Conservation (phyloP, 1,140 invertebrate genomes). For the Aphaenogaster rudis region DNA sequence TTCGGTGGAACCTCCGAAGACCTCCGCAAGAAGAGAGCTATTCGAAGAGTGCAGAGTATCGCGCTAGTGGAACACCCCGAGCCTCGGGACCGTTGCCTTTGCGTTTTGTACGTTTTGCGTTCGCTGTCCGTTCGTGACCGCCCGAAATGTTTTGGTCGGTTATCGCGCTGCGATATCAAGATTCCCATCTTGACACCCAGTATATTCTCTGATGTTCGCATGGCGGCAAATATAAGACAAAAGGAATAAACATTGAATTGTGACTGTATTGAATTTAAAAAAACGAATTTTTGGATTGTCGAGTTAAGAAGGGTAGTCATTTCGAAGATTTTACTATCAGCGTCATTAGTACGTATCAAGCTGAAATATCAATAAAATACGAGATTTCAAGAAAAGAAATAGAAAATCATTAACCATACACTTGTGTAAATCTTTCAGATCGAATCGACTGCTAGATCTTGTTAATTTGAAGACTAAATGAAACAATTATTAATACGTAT, state of each 20-base stretch:
- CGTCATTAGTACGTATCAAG: not conserved
- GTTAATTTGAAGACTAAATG: conserved; percentile 44
- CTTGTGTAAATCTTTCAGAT: not conserved
- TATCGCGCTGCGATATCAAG: conserved; percentile 61
- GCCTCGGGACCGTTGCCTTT: not conserved
- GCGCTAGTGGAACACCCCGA: conserved; percentile 70
- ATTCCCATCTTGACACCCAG: conserved; percentile 70
- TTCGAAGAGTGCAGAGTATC: conserved; percentile 63
- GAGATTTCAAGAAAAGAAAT: not conserved
- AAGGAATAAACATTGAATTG: conserved; percentile 25
- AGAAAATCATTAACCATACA: not conserved
- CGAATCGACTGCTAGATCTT: conserved; percentile 42
- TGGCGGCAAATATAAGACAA: conserved; percentile 30
- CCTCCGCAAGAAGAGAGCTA: conserved; percentile 64
- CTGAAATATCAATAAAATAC: not conserved
- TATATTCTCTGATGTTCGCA: conserved; percentile 36
- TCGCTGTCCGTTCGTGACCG: conserved; percentile 35
- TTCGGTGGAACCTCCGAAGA: conserved; percentile 33
- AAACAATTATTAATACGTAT: conserved; percentile 10
- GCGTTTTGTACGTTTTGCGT: conserved; percentile 65
- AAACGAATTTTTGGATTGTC: not conserved
- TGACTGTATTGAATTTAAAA: not conserved
- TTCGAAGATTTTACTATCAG: not conserved
- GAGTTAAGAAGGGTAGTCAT: not conserved
- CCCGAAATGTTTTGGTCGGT: conserved; percentile 56